Evolutionary conservation across 2,888 invertebrate genomes (phyloP), one percentile per base, ranked within the genome.

Genomic region (Caenorhabditis sp.): DNA sequence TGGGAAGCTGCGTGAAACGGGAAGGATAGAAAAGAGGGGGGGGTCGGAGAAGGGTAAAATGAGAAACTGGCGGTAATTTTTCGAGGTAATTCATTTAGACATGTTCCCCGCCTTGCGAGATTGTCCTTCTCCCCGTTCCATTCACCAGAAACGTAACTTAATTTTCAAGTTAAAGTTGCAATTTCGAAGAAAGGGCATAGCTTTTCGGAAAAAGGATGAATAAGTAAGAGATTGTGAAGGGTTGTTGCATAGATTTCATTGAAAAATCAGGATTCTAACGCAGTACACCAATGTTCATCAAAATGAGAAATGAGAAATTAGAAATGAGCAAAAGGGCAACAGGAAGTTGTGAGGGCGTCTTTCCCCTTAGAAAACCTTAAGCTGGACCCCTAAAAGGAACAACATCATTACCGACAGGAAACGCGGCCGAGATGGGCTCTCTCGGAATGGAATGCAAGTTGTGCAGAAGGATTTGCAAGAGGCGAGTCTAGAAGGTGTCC

Each of bases 361-460:
- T 9, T 13, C 35, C 35, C 13, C 35, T 9, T 9, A n/a, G n/a
- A n/a, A n/a, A n/a, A n/a, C n/a, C n/a, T n/a, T n/a, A n/a, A n/a
- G n/a, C n/a, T n/a, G n/a, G n/a, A 15, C 2, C 11, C 3, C 46
- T 1, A 13, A 26, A n/a, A 11, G 35, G 70, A 70, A 70, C 70
- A 70, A 70, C 70, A 70, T 70, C 70, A 70, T 70, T 70, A 70
- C 70, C 70, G 59, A 41, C 70, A 70, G 70, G 70, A 70, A 66
- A 53, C 39, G 39, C 35, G 39, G 41, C 59, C 59, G 27, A 58
- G 68, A 68, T 52, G 68, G n/a, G 52, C 59, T 52, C 59, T 65
- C 39, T 15, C 59, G 52, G 50, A 52, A 48, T 52, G 48, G 70
- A 52, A 68, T 58, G 68, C 37, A 68, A 58, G 50, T 70, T 48